Percentiles rank a stretch among this genome's conserved stretches.
Conservation (phyloP, 2,888 invertebrate genomes). For the Pimpla rufipes region DNA sequence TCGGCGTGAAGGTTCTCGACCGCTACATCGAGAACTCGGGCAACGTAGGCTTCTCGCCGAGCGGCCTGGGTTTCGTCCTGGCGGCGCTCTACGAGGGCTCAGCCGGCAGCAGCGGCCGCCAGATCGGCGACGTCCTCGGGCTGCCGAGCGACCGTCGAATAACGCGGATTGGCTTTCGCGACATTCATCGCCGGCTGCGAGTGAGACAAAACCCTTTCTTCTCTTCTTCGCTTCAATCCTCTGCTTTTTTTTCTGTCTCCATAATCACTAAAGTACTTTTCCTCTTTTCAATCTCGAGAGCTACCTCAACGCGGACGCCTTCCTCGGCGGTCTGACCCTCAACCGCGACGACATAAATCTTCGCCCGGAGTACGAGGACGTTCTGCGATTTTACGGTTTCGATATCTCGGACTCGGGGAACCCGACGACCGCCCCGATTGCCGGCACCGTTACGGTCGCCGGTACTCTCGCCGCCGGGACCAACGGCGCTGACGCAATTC, state of each 20-base stretch:
- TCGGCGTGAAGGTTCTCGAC: constrained; percentile 86
- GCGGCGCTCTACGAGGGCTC: constrained; percentile 93
- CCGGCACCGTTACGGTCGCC: constrained; percentile 76
- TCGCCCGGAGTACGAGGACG: constrained; percentile 90
- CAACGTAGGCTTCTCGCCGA: constrained; percentile 94
- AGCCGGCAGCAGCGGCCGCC: constrained; percentile 90
- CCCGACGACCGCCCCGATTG: constrained; percentile 45
- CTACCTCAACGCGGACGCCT: constrained; percentile 94
- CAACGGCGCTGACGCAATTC: constrained; percentile 13
- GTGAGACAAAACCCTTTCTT: constrained; percentile 87
- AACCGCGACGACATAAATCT: constrained; percentile 93
- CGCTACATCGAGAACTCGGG: constrained; percentile 78
- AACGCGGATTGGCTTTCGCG: constrained; percentile 92
- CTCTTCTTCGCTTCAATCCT: not conserved
- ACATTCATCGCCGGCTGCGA: constrained; percentile 93
- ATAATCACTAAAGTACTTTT: not conserved
- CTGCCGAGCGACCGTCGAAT: constrained; percentile 91
- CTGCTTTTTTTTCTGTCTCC: not conserved
- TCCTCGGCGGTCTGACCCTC: constrained; percentile 92
- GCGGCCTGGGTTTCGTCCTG: constrained; percentile 92
- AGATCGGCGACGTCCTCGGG: constrained; percentile 90
- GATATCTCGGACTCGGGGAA: constrained; percentile 86
- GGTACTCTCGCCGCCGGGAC: constrained; percentile 55
- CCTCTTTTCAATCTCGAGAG: constrained; percentile 87
- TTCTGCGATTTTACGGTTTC: constrained; percentile 93